phyloP scores from a whole-genome alignment of 2,113 vertebrate genomes.

The Prolemur simus region DNA sequence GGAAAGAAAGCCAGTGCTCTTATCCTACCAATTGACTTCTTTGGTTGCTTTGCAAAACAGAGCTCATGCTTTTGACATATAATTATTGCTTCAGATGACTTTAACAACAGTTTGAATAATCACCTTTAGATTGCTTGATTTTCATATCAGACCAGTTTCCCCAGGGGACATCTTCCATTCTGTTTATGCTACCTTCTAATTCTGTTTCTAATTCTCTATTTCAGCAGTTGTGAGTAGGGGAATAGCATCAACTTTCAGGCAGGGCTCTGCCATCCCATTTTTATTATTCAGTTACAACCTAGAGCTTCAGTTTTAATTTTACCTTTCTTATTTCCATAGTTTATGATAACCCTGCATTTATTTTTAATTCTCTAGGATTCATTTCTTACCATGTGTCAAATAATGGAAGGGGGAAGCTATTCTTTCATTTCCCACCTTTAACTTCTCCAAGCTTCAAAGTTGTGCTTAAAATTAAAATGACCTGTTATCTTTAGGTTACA shows the following conservation, averaged over 20 bases:
- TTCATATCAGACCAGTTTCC: not conserved
- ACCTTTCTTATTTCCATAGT: not conserved
- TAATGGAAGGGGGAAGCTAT: not conserved
- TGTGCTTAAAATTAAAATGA: conserved; percentile 27
- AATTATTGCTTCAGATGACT: not conserved
- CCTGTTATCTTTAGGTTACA: not conserved
- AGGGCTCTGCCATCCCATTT: not conserved
- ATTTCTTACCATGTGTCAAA: not conserved
- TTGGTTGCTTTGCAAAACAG: not conserved
- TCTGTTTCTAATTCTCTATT: not conserved
- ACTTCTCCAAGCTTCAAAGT: not conserved
- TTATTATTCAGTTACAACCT: not conserved
- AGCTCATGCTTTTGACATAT: not conserved
- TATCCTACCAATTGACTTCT: not conserved
- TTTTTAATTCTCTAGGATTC: not conserved
- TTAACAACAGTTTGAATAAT: not conserved
- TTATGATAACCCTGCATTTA: not conserved
- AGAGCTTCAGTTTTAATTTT: not conserved
- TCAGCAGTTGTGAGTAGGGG: not conserved
- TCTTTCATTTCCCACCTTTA: conserved; percentile 12
- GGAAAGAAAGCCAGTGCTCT: not conserved
- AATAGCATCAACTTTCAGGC: not conserved
- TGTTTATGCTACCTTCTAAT: not conserved
- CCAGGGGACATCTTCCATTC: not conserved
- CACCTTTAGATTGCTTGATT: not conserved